A percentile compares a stretch with the other conserved stretches of the same genome.
phyloP scores from a whole-genome alignment of 2,797 vertebrate genomes.

The Rhyacichthys aspro region DNA sequence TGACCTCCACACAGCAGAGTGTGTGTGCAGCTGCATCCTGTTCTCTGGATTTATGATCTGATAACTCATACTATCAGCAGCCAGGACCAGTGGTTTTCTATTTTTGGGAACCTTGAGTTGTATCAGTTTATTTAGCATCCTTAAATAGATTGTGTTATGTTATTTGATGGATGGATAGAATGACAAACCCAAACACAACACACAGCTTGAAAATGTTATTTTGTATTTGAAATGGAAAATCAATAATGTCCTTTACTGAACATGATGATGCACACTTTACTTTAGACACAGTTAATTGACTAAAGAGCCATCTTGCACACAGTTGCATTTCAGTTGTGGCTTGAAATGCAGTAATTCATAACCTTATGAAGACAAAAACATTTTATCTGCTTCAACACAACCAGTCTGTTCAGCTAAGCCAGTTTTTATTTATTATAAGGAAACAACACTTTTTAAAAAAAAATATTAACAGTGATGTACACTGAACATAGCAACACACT shows the following conservation, averaged over 20 bases:
- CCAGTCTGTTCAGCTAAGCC: not conserved
- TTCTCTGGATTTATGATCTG: not conserved
- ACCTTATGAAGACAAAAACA: not conserved
- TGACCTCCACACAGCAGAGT: not conserved
- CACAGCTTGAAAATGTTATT: slow-evolving; percentile 14
- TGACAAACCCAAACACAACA: not conserved
- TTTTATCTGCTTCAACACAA: not conserved
- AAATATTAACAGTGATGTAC: not conserved
- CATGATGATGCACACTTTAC: slow-evolving; percentile 9
- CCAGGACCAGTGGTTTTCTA: not conserved
- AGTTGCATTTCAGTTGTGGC: slow-evolving; percentile 3
- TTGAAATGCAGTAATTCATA: slow-evolving; percentile 7
- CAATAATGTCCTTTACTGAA: slow-evolving; percentile 17
- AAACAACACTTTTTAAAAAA: not conserved
- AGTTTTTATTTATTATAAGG: not conserved
- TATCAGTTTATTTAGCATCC: not conserved
- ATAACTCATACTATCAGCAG: not conserved
- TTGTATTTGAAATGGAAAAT: slow-evolving; percentile 21
- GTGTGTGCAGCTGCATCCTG: not conserved
- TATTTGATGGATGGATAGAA: not conserved
- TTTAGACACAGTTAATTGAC: slow-evolving; percentile 18
- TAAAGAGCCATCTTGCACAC: slow-evolving; percentile 7
- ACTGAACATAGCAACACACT: too few relatives aligned
- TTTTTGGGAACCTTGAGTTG: not conserved
- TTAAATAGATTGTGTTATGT: not conserved